Conservation (phyloP, 1,140 invertebrate species). For the Muscidifurax raptorellus region DNA sequence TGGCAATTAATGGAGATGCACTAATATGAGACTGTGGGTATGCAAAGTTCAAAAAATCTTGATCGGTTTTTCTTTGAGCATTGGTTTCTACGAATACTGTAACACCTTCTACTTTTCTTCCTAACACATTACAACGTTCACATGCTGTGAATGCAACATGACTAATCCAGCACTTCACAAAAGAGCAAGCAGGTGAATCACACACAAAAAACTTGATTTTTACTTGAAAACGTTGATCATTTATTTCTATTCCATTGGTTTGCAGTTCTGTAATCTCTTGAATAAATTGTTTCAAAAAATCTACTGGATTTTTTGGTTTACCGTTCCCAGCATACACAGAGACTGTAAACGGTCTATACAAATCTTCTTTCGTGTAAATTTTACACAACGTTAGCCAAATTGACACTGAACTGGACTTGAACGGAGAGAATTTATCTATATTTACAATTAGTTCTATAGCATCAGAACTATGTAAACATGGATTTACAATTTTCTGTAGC, state of each 20-base stretch:
- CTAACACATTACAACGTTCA: not conserved
- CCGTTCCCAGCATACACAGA: not conserved
- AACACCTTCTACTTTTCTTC: not conserved
- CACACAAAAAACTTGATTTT: not conserved
- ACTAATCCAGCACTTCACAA: not conserved
- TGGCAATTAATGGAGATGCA: not conserved
- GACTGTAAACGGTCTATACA: not conserved
- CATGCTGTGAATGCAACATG: not conserved
- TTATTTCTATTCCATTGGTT: not conserved
- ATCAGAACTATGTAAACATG: not conserved
- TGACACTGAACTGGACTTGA: too few species aligned
- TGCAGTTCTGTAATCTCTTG: not conserved
- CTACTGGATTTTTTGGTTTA: not conserved
- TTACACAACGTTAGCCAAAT: too few species aligned
- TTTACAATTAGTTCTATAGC: not conserved
- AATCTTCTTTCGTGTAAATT: not conserved
- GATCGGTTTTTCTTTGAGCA: not conserved
- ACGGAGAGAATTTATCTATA: not conserved
- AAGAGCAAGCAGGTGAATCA: not conserved
- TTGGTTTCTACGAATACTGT: not conserved
- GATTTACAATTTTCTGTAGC: not conserved
- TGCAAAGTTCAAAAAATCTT: not conserved
- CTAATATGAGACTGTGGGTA: not conserved
- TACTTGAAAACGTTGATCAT: not conserved
- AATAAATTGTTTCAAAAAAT: not conserved